Evolutionary conservation across 2,797 vertebrate genomes (phyloP).

Genomic region (Ctenosaura bakeri): DNA sequence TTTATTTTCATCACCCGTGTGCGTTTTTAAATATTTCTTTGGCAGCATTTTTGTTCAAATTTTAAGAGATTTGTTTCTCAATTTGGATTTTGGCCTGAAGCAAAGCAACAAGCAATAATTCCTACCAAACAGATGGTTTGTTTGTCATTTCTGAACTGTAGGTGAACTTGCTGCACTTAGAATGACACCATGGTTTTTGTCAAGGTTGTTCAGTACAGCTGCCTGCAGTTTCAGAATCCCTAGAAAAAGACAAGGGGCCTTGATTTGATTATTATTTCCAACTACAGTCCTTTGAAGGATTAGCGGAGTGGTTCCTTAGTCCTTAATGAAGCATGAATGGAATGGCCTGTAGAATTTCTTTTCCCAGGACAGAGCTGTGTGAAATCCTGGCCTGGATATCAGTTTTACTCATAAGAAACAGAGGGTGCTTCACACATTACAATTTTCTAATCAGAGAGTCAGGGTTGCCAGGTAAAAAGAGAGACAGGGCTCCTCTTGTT

Average conservation of each 20-base stretch:
- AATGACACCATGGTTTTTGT: not conserved
- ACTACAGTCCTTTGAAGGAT: not conserved
- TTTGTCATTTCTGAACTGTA: slow-evolving; percentile 57
- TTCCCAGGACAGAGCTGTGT: not conserved
- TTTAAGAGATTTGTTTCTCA: slow-evolving; percentile 35
- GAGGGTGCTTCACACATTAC: not conserved
- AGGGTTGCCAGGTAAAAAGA: too few relatives aligned
- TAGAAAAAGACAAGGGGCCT: not conserved
- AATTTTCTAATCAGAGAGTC: not conserved
- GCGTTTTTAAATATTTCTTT: slow-evolving; percentile 11
- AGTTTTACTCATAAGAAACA: not conserved
- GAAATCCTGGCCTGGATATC: not conserved
- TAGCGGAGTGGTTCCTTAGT: not conserved
- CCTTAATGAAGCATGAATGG: not conserved
- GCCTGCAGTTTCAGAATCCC: not conserved
- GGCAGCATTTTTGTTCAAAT: slow-evolving; percentile 15
- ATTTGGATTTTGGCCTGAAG: not conserved
- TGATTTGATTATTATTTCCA: not conserved
- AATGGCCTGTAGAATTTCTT: not conserved
- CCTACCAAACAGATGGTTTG: slow-evolving; percentile 58
- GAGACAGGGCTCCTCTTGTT: too few relatives aligned
- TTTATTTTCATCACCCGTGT: not conserved
- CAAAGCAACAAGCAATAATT: slow-evolving; percentile 46
- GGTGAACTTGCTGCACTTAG: slow-evolving; percentile 55
- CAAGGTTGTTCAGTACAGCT: slow-evolving; percentile 6